Base-by-base conservation (phyloP, 2,888 invertebrate species). In the Watsonalla cultraria region DNA sequence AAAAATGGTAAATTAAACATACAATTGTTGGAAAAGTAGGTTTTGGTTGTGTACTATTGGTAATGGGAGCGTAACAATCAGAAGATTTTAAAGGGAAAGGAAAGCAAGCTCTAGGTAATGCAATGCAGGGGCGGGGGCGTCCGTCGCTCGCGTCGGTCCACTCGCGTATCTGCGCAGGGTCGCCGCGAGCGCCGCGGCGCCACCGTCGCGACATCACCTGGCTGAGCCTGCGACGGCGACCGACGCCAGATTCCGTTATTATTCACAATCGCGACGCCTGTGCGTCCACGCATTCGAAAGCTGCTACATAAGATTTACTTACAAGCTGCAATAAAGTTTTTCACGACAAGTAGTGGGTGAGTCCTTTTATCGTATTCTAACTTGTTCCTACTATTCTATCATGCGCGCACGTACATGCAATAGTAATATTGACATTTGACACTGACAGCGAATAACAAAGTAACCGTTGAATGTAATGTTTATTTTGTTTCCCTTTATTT, bases 131-230 rank as follows among this genome's bases (percentile, higher is more conserved):
- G 62, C 65, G 70, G 69, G 62, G 62, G 68, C 63, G 62, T 66
- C 62, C 65, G 60, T 24, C 24, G 24, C 24, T 24, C 24, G 68
- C 63, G 62, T 66, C 62, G 64, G 60, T 62, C 67, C 62, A 55
- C 56, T 55, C 47, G 70, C 70, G 75, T 42, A 8, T 42, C 11
- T 77, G 62, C 65, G 52, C 61, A 63, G 76, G 80, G 78, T 74
- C 81, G 80, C 82, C 82, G 78, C 57, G 57, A 72, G 84, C 84
- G 83, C 80, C 86, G 85, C 84, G 84, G 85, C 86, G 86, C 86
- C 81, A 72, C 80, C 69, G 74, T 80, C 82, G 78, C 70, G 33
- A 59, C 65, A 64, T 69, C 75, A 73, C 68, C 74, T 68, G 67
- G 74, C 70, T 57, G 66, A 63, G 59, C 71, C 70, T 68, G 66